Base-by-base conservation (phyloP, 37 sponge, comb jelly and placozoan genomes). In the Axinella damicornis region DNA sequence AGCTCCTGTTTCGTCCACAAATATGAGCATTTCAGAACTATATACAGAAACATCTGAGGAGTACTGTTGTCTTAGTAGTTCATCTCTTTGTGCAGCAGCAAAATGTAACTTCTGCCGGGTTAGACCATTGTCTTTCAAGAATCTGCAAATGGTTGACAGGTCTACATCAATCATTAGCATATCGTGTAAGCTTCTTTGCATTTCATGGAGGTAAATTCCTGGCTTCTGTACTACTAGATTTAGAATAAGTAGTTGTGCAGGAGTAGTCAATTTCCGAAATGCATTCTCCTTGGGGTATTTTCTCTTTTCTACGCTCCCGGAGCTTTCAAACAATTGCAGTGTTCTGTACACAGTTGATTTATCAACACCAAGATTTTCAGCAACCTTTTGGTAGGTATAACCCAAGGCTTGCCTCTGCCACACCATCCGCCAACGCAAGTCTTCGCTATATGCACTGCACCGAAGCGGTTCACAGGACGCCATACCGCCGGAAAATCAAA, bases 1-100 rank as follows among this genome's bases (percentile, higher is more conserved):
- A 33, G 77, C 25, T 31, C 77, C 77, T 22, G 60, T 76, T 59
- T 76, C 61, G 17, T 76, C 77, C 27, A 76, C 35, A 76, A 76
- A 76, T 33, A 76, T 59, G 20, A 76, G 33, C 58, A 76, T 57
- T 5, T 76, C 77, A 12, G 62, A 34, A 35, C 27, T 5, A 40
- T 75, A 75, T 11, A 75, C 59, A 17, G 76, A 75, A 21, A 76
- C 60, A 60, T 57, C 61, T 28, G 33, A n/a, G 2, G 22, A 59
- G 37, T 36, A 76, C 34, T 59, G 62, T 17, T 16, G 31, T 31
- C 77, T 57, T 35, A 76, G 37, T 2, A 76, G 58, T 28, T 56
- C 61, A 57, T 32, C 36, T n/a, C n/a, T n/a, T n/a, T n/a, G n/a
- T n/a, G n/a, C n/a, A n/a, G 77, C 77, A 59, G 22, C 60, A 21